Evolutionary conservation across 35 echinoderm and acorn worm genomes (phyloP).

Genomic region (Hemicentrotus pulcherrimus): DNA sequence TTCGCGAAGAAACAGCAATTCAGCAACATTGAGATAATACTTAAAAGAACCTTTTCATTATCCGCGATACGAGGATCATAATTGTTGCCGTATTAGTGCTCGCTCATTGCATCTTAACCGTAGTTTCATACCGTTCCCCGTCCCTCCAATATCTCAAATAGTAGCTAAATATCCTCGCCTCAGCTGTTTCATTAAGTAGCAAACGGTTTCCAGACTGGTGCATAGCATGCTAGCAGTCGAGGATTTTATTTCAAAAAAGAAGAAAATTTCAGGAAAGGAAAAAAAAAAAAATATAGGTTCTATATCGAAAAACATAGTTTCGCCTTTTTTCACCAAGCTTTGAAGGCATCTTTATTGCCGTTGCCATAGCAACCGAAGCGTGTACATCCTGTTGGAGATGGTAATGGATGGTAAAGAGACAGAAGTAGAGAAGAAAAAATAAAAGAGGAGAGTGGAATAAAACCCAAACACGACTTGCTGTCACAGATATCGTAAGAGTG

Average conservation of each 20-base stretch:
- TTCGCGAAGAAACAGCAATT: not conserved
- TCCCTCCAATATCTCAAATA: not conserved
- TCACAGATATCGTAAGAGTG: not conserved
- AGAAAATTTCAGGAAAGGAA: not conserved
- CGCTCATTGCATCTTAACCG: not conserved
- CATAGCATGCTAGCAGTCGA: not conserved
- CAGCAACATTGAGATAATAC: constrained; percentile 3
- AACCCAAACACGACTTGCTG: not conserved
- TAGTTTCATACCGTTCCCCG: not conserved
- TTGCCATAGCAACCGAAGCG: not conserved
- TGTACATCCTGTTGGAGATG: constrained; percentile 3
- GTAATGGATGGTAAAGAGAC: not conserved
- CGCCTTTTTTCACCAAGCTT: no score
- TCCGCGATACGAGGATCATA: not conserved
- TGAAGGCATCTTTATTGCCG: not conserved
- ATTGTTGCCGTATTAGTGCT: not conserved
- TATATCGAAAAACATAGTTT: not conserved
- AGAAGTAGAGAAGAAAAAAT: not conserved
- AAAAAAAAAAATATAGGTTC: not conserved
- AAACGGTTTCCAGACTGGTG: not conserved
- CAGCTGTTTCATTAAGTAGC: constrained; percentile 10
- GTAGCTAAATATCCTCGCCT: not conserved
- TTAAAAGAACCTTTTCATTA: not conserved
- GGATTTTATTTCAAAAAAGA: not conserved
- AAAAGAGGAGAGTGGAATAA: not conserved